phyloP scores from a whole-genome alignment of 2,888 invertebrate genomes.

The Cotesia congregata region DNA sequence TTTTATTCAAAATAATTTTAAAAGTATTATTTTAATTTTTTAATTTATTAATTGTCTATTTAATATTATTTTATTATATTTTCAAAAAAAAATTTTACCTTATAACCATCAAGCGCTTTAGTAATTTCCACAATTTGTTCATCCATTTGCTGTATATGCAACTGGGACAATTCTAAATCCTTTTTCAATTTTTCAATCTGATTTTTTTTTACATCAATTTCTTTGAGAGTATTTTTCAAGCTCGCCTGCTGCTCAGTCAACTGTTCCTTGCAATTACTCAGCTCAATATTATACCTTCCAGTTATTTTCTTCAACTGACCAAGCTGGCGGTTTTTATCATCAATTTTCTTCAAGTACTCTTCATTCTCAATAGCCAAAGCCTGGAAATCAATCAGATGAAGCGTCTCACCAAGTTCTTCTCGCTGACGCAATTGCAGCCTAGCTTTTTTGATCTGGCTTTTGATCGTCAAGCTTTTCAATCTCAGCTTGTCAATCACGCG shows the following conservation, averaged over 20 bases:
- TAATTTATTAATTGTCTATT: no score
- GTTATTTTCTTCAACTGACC: conserved; percentile 75
- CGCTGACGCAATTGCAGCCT: conserved; percentile 73
- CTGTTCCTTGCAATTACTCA: conserved; percentile 74
- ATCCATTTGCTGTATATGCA: conserved; percentile 67
- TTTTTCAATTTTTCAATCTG: conserved; percentile 70
- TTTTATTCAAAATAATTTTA: no score
- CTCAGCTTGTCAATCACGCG: conserved; percentile 75
- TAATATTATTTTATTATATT: no score
- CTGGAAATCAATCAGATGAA: conserved; percentile 77
- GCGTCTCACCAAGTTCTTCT: conserved; percentile 74
- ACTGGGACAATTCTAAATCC: conserved; percentile 67
- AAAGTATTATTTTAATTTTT: no score
- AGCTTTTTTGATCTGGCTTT: conserved; percentile 73
- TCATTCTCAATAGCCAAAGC: conserved; percentile 76
- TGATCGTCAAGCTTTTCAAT: conserved; percentile 74
- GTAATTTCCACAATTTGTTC: conserved; percentile 23
- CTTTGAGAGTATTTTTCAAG: conserved; percentile 68
- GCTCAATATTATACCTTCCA: conserved; percentile 72
- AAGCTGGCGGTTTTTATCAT: conserved; percentile 73
- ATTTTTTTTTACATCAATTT: conserved; percentile 69
- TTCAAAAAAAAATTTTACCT: neutral
- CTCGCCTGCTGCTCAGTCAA: conserved; percentile 72
- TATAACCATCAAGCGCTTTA: conserved; percentile 2
- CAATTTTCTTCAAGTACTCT: conserved; percentile 72